Percentiles rank a stretch among this genome's conserved stretches.
phyloP scores from a whole-genome alignment of 2,113 vertebrate species.

The Pionites leucogaster region DNA sequence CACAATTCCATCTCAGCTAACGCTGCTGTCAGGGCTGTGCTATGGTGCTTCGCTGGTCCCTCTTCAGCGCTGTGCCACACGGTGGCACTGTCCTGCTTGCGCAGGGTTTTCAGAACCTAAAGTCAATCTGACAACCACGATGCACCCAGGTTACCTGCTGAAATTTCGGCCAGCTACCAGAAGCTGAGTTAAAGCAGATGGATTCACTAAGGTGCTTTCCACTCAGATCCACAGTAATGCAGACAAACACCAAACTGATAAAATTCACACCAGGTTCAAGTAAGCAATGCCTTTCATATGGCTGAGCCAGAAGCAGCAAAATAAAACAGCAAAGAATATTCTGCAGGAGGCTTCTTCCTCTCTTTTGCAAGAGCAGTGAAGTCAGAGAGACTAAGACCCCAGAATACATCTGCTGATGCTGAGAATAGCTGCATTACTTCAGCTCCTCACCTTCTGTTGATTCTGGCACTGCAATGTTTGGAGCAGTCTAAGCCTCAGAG shows the following conservation, averaged over 20 bases:
- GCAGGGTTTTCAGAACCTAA: not conserved
- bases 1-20: fast-evolving
- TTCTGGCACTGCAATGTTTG: not conserved
- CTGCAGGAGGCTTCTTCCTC: not conserved
- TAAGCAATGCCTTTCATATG: fast-evolving
- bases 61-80: not conserved
- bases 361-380: not conserved
- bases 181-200: not conserved
- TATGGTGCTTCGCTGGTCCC: not conserved
- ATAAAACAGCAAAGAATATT: not conserved
- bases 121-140: not conserved
- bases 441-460: not conserved
- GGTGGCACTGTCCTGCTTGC: constrained; percentile 1
- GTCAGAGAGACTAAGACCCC: not conserved
- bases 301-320: not conserved
- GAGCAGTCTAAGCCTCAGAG: not conserved
- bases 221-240: not conserved
- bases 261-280: not conserved
- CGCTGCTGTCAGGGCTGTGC: not conserved
- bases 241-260: not conserved
- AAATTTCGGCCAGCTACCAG: not conserved
- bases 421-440: not conserved
- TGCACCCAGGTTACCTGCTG: fast-evolving
- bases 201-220: not conserved
- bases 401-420: not conserved